A percentile compares a stretch with the other conserved stretches of the same genome.
Conservation (phyloP, 2,113 vertebrate species). For the Takifugu flavidus region DNA sequence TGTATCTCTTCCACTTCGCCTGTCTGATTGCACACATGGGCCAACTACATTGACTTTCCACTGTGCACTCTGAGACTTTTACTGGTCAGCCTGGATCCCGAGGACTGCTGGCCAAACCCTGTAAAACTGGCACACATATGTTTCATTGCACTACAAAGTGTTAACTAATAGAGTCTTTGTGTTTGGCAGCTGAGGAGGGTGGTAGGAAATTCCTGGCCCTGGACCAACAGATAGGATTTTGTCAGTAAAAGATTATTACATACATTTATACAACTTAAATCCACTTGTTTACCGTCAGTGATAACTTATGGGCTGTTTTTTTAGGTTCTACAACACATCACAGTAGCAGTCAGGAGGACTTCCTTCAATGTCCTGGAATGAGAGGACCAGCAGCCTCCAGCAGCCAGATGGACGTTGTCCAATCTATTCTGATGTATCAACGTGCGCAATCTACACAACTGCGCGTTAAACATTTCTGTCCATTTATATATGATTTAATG, state of each 20-base stretch:
- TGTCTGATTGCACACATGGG: slow-evolving; percentile 57
- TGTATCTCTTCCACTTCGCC: slow-evolving; percentile 62
- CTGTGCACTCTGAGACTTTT: slow-evolving; percentile 52
- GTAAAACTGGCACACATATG: slow-evolving; percentile 67
- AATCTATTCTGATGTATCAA: too few relatives aligned
- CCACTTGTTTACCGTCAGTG: too few relatives aligned
- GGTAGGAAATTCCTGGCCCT: slow-evolving; percentile 46
- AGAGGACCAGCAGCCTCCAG: too few relatives aligned
- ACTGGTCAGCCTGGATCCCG: slow-evolving; percentile 64
- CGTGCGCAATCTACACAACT: too few relatives aligned
- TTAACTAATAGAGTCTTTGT: slow-evolving; percentile 51
- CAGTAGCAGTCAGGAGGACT: too few relatives aligned
- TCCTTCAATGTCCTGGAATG: too few relatives aligned
- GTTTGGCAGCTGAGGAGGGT: slow-evolving; percentile 45
- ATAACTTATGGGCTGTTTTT: slow-evolving; percentile 7
- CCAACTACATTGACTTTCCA: slow-evolving; percentile 69
- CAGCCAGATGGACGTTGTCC: too few relatives aligned
- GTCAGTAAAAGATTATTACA: not conserved
- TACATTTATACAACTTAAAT: too few relatives aligned
- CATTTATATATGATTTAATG: too few relatives aligned
- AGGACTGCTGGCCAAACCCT: slow-evolving; percentile 51
- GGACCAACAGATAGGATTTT: slow-evolving; percentile 33
- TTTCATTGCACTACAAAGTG: slow-evolving; percentile 64
- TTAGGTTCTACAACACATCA: too few relatives aligned
- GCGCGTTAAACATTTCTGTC: too few relatives aligned